Percentiles rank a stretch among this genome's conserved stretches.
These are phyloP conservation scores for Hydrozoanthus tunicans DNA, from an alignment of 64 coral and sea anemone genomes.

Conservation along the genomic window DNA sequence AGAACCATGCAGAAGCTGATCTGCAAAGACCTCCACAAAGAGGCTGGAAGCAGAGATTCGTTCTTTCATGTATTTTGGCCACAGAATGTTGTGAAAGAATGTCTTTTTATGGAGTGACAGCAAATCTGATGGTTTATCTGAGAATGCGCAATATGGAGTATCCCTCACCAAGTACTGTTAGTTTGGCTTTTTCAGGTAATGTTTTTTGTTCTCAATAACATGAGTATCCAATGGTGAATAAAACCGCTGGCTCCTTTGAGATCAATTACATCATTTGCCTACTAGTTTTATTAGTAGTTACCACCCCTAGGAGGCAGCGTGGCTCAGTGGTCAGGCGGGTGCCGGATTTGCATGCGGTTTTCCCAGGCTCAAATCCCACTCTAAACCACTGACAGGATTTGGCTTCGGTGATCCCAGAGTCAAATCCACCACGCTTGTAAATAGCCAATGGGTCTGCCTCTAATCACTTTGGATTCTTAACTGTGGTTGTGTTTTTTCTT, in stretches of 20 bases:
- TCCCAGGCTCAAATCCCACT: too few relatives aligned
- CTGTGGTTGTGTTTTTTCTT: too few relatives aligned
- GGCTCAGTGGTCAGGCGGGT: too few relatives aligned
- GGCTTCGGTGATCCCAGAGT: too few relatives aligned
- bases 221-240: not conserved
- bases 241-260: not conserved
- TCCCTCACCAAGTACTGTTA: constrained; percentile 76
- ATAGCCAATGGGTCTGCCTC: too few relatives aligned
- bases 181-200: constrained; percentile 83
- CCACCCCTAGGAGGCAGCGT: too few relatives aligned
- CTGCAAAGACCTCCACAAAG: not conserved
- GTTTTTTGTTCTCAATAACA: not conserved
- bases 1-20: not conserved
- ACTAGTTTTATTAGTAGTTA: too few relatives aligned
- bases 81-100: constrained; percentile 78
- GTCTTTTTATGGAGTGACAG: constrained; percentile 78
- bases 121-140: constrained; percentile 69
- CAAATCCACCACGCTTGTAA: too few relatives aligned
- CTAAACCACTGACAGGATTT: too few relatives aligned
- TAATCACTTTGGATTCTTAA: too few relatives aligned
- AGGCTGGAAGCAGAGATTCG: constrained; percentile 9
- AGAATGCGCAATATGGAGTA: constrained; percentile 37
- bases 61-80: constrained; percentile 67
- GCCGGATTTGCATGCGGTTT: too few relatives aligned
- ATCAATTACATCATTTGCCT: too few relatives aligned